Evolutionary conservation across 1,140 invertebrate species (phyloP), one percentile per base, ranked within the genome.

Genomic region (Globodera rostochiensis): DNA sequence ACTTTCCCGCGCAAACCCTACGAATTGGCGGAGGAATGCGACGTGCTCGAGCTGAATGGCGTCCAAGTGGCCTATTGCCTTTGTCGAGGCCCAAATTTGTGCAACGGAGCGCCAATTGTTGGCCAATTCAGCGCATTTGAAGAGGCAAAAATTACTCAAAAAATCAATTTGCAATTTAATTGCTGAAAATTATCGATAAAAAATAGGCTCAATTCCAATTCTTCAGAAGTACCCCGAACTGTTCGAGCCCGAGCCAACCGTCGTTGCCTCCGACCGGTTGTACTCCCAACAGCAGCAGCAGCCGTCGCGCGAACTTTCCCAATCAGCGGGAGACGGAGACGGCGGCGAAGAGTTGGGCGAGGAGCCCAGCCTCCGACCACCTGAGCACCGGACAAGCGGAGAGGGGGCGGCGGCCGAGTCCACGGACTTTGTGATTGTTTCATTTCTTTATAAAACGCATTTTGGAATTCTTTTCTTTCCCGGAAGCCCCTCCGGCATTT

Each of bases 61-160:
- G 57, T 80, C n/a, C 87, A 87, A 64, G 80, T 87, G 36, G 87
- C 84, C n/a, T 88, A 86, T 66, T 87, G 86, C 79, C 57, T 87
- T 15, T 87, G 86, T 67, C 36, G 83, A 66, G 60, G 70, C 73
- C 47, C 25, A 9, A 53, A 81, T n/a, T 49, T 78, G 13, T 87
- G 86, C 64, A 87, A 87, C 71, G 47, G 69, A 25, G 64, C 80
- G 6, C 71, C 86, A 13, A 88, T 87, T 45, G 83, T 81, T n/a
- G 87, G 86, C 46, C 86, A 87, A 73, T 87, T 87, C 64, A 83
- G 82, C 76, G 81, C 74, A 36, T 87, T 87, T 77, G 86, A 87
- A 77, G 74, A 87, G 73, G 86, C 9, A 7, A 19, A 25, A 25
- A 83, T 80, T 82, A 60, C 13, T 36, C 8, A 74, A 9, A 19